phyloP scores from a whole-genome alignment of 2,113 vertebrate species.

The Cynoglossus semilaevis region DNA sequence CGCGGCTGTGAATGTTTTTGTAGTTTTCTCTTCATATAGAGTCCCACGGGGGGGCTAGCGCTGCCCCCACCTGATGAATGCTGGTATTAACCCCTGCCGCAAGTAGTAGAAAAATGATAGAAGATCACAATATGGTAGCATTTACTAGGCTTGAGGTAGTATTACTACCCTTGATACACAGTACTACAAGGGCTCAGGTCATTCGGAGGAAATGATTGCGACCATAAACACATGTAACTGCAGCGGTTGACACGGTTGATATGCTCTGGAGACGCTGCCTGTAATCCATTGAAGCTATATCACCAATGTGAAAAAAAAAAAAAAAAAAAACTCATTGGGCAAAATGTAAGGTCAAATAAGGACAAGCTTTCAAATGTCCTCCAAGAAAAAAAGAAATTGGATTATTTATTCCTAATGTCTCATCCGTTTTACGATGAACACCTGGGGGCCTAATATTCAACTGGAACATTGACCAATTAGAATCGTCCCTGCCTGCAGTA shows the following conservation, averaged over 20 bases:
- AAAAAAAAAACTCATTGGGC: not conserved
- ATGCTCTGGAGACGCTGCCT: not conserved
- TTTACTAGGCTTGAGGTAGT: too few species aligned
- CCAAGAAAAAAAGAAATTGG: too few species aligned
- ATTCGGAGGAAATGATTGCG: too few species aligned
- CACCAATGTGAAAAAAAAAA: not conserved
- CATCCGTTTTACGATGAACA: not conserved
- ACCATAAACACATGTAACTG: not conserved
- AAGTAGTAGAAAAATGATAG: too few species aligned
- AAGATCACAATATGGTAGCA: too few species aligned
- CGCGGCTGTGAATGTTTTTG: too few species aligned
- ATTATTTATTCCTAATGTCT: constrained; percentile 11
- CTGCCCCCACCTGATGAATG: too few species aligned
- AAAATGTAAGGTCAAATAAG: not conserved
- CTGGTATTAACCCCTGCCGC: too few species aligned
- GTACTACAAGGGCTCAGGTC: too few species aligned
- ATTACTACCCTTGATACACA: too few species aligned
- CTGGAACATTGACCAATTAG: constrained; percentile 6
- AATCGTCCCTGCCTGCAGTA: not conserved
- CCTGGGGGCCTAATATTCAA: not conserved
- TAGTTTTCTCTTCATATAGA: too few species aligned
- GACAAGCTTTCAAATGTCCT: not conserved
- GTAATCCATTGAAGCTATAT: not conserved
- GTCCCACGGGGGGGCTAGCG: too few species aligned
- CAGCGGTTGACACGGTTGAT: not conserved